Base-by-base conservation (phyloP, 2,113 vertebrate genomes). In the Carassius gibelio region DNA sequence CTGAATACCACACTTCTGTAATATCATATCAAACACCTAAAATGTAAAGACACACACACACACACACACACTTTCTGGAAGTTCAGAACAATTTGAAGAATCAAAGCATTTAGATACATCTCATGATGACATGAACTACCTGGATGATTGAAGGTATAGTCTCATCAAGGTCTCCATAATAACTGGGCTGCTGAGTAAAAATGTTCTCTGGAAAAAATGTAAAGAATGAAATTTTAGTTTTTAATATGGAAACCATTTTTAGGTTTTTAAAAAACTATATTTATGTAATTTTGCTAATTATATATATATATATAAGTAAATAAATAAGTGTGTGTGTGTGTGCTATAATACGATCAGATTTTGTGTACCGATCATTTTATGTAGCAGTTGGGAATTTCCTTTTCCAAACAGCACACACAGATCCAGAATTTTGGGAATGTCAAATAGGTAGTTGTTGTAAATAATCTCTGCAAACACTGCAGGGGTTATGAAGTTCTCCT, bases 401-500 rank as follows among this genome's bases (percentile, higher is more conserved):
- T 97, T 97, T 42, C 98, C 98, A 88, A 97, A 99, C 19, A 99
- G 95, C 85, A 97, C 96, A 68, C 98, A 99, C 62, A 99, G 95
- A 91, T 99, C 98, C 94, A 99, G 85, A 78, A 99, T 96, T 93
- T 99, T 99, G 0, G 98, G 97, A 93, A 99, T 97, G 94, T 99
- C 98, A 0, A 99, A 99, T 11, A 99, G 94, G 92, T 96, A 99
- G 93, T 99, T 98, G 50, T 98, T 95, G 83, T 99, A 99, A 88
- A 99, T 95, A 68, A 99, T 97, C 90, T 99, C 96, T 91, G 96
- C 97, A 91, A 99, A 99, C 21, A 96, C 97, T 50, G 95, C 92
- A 0, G 97, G 96, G 3, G 96, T 97, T 76, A 99, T 93, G 86
- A 97, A 98, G 92, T 96, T 95, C 68, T 99, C 98, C 98, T 99